Evolutionary conservation across 2,113 vertebrate genomes (phyloP).

Genomic region (Lampris megalopsis): DNA sequence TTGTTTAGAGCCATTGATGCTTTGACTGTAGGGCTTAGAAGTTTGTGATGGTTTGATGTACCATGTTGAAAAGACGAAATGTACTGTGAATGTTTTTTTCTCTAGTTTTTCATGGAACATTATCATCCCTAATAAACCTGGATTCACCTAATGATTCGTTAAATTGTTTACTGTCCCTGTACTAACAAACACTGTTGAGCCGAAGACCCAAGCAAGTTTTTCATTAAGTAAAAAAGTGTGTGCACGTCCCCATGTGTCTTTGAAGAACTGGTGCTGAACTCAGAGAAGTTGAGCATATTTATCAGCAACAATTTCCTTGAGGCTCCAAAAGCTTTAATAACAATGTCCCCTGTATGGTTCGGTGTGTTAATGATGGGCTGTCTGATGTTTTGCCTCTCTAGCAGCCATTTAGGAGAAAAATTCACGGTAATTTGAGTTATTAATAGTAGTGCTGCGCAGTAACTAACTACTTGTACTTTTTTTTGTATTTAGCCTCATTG

Average conservation of each 20-base stretch:
- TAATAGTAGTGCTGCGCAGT: too few relatives aligned
- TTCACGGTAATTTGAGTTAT: too few relatives aligned
- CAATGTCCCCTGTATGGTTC: conserved; percentile 26
- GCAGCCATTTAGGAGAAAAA: too few relatives aligned
- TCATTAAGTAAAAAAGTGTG: neutral
- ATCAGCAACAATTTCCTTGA: conserved; percentile 44
- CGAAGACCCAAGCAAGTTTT: neutral
- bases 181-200: neutral
- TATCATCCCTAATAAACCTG: conserved; percentile 80
- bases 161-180: conserved; percentile 38
- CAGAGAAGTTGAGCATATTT: conserved; percentile 40
- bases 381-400: too few relatives aligned
- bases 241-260: neutral
- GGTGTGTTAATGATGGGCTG: too few relatives aligned
- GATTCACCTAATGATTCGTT: conserved; percentile 60
- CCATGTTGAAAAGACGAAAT: conserved; percentile 64
- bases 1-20: conserved; percentile 47
- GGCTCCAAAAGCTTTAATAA: conserved; percentile 44
- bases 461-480: too few relatives aligned
- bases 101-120: conserved; percentile 73
- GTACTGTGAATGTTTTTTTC: conserved; percentile 74
- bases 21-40: conserved; percentile 49
- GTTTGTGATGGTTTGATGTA: conserved; percentile 57
- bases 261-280: conserved; percentile 13
- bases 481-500: too few relatives aligned